Evolutionary conservation across 2,797 vertebrate species (phyloP), one percentile per base, ranked within the genome.

Genomic region (Leptoclinus maculatus): DNA sequence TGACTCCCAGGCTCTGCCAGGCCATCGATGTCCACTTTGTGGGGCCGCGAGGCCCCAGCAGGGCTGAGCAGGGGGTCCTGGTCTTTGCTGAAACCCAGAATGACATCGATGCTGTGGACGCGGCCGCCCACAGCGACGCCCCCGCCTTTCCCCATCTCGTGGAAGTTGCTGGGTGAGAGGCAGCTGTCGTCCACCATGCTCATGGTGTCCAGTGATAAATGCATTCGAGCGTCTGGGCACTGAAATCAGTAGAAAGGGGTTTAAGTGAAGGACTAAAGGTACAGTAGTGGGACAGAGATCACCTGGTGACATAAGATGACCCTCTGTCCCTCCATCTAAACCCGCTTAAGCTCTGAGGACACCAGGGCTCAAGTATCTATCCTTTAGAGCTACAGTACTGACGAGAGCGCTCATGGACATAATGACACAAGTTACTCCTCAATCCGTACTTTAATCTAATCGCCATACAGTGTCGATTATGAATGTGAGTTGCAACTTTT

Each of bases 61-160:
- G 92, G 85, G 85, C 88, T 92, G 51, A 96, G 90, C 83, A 95
- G 82, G 62, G 93, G 85, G 43, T 94, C 93, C 74, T 95, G 95
- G 79, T 96, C 95, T 89, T 95, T 95, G 69, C 93, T 95, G 88
- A 96, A 96, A 70, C 96, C 96, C 60, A 96, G 89, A 77, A 96
- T 96, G 88, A 96, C 95, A 84, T 96, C 95, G 41, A 96, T 95
- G 91, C 95, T 96, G 94, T 96, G 95, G 87, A 96, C 94, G 6
- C 91, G 94, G 60, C 94, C 91, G 34, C 94, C 94, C 5, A 77
- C 83, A 27, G 82, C 65, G 1, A 85, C 80, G 53, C 90, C 93
- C 54, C 93, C 94, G 29, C 91, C 92, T 91, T 96, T 96, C 32
- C 93, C 94, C 93, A 96, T 82, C 39, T 96, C 95, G 1, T 95